Evolutionary conservation across 2,797 vertebrate species (phyloP).

Genomic region (Cheirogaleus major): DNA sequence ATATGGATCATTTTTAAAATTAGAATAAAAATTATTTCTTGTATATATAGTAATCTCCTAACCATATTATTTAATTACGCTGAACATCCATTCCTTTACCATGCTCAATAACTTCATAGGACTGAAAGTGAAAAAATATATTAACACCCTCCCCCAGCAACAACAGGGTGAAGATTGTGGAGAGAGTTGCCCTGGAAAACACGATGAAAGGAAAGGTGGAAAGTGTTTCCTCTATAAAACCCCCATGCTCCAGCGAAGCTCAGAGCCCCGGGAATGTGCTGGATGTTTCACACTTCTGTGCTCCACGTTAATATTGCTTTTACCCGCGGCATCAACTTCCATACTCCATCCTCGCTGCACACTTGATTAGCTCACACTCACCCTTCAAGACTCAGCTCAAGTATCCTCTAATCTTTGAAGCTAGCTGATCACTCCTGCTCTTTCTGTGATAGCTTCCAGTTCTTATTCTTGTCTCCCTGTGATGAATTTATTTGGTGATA

Average conservation of each 20-base stretch:
- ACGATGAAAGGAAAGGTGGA: background rate
- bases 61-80: background rate
- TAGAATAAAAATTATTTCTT: background rate
- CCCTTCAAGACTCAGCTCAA: background rate
- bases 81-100: background rate
- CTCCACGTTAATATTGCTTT: rapidly evolving
- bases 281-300: rapidly evolving
- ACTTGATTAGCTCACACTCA: too few species aligned
- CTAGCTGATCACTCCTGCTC: background rate
- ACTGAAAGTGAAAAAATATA: background rate
- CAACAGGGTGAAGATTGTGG: background rate
- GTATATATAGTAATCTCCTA: background rate
- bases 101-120: background rate
- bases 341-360: background rate
- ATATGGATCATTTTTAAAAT: background rate
- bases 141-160: background rate
- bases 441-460: background rate
- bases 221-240: too few species aligned
- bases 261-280: rapidly evolving
- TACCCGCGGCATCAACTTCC: rapidly evolving
- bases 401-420: background rate
- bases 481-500: background rate
- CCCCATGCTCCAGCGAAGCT: rapidly evolving
- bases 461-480: background rate
- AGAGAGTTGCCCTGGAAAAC: background rate